These are phyloP conservation scores for Triplophysa siluroides DNA, from an alignment of 2,113 vertebrate genomes.

Conservation along the genomic window DNA sequence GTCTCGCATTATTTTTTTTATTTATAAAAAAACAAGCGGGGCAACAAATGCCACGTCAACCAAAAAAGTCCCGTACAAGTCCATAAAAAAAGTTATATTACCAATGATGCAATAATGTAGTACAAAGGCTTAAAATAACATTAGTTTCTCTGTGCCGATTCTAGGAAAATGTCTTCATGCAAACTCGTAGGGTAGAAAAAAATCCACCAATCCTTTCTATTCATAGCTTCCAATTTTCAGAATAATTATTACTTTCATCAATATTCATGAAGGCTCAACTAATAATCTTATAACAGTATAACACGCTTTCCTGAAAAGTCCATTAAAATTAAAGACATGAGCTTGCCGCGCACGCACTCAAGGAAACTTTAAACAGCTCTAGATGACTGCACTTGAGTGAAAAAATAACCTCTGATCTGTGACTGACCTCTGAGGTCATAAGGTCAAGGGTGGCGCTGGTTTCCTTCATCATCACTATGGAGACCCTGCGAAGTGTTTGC, in stretches of 20 bases:
- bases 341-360: constrained; percentile 24
- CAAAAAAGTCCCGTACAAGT: no score
- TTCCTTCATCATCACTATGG: constrained; percentile 39
- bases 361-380: constrained; percentile 67
- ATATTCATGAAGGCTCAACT: background rate
- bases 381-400: constrained; percentile 59
- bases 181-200: background rate
- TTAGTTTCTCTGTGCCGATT: background rate
- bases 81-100: no score
- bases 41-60: no score
- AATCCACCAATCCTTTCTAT: background rate
- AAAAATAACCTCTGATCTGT: constrained; percentile 41
- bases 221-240: background rate
- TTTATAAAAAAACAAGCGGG: no score
- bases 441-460: constrained; percentile 39
- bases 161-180: background rate
- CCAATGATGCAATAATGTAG: no score
- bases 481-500: constrained; percentile 41
- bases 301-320: background rate
- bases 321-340: background rate
- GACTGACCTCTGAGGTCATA: constrained; percentile 37
- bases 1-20: no score
- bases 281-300: background rate
- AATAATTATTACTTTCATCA: background rate
- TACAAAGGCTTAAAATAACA: no score